These are phyloP conservation scores for Masticophis lateralis DNA, from an alignment of 2,797 vertebrate species.

Conservation along the genomic window DNA sequence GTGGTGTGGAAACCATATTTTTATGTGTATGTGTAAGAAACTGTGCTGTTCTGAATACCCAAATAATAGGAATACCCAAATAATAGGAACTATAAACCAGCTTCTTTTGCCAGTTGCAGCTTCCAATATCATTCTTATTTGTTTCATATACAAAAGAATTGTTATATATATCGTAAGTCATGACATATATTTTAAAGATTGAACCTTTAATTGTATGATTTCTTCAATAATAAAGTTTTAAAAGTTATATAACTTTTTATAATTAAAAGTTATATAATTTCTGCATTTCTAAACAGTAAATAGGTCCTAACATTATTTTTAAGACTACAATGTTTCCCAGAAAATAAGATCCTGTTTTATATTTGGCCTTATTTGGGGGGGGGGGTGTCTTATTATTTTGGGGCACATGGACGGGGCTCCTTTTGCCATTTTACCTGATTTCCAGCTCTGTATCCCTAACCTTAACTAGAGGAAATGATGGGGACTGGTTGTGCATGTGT, in stretches of 20 bases:
- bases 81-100: background rate
- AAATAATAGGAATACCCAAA: background rate
- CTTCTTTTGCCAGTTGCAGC: background rate
- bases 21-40: background rate
- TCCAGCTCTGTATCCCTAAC: too few species aligned
- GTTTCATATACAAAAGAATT: background rate
- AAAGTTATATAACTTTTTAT: background rate
- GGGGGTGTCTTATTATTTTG: too few species aligned
- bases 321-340: background rate
- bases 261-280: background rate
- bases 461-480: too few species aligned
- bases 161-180: background rate
- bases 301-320: background rate
- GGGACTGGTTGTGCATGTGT: too few species aligned
- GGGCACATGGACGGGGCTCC: too few species aligned
- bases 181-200: background rate
- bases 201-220: background rate
- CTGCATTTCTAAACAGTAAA: background rate
- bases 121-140: background rate
- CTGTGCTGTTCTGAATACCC: background rate
- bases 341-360: too few species aligned
- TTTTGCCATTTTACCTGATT: too few species aligned
- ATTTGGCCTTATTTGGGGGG: too few species aligned
- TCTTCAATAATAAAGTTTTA: background rate
- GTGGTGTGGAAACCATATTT: background rate